A percentile compares a stretch with the other conserved stretches of the same genome.
Evolutionary conservation across 1,140 invertebrate species (phyloP).

Genomic region (Cephus cinctus): DNA sequence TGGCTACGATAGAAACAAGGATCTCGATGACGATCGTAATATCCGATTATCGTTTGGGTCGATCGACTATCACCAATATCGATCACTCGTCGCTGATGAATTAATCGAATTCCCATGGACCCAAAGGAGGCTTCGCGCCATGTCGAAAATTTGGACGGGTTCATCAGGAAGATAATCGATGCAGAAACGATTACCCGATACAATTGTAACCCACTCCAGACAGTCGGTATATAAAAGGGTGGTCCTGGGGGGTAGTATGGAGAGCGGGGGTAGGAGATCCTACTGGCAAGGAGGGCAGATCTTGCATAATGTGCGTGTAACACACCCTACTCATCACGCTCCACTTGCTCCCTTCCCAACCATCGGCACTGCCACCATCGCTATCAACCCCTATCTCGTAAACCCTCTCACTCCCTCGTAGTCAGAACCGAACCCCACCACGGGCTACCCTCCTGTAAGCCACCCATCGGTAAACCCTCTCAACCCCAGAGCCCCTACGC

Average conservation of each 20-base stretch:
- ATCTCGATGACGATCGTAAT: too few relatives aligned
- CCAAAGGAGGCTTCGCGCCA: too few relatives aligned
- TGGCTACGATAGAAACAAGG: too few relatives aligned
- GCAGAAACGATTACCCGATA: slow-evolving; percentile 38
- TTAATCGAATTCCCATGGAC: too few relatives aligned
- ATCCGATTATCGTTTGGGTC: too few relatives aligned
- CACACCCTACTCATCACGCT: slow-evolving; percentile 48
- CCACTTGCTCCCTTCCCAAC: slow-evolving; percentile 43
- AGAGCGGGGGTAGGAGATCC: slow-evolving; percentile 10
- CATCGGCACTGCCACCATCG: slow-evolving; percentile 1
- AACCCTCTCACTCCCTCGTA: slow-evolving; percentile 2
- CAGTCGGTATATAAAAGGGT: slow-evolving; percentile 18
- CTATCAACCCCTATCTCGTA: slow-evolving; percentile 4
- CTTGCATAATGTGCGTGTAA: slow-evolving; percentile 44
- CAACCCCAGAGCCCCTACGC: too few relatives aligned
- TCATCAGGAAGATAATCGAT: background rate
- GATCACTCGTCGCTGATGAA: too few relatives aligned
- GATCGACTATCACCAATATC: too few relatives aligned
- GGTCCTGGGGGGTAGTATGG: slow-evolving; percentile 16
- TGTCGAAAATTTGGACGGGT: too few relatives aligned
- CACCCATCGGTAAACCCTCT: slow-evolving; percentile 10
- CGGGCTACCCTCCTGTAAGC: slow-evolving; percentile 9
- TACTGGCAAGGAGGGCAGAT: slow-evolving; percentile 26
- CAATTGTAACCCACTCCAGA: slow-evolving; percentile 36
- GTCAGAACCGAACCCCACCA: slow-evolving; percentile 3